Evolutionary conservation across 2,113 vertebrate genomes (phyloP).

Genomic region (Anarhynchus alexandrinus): DNA sequence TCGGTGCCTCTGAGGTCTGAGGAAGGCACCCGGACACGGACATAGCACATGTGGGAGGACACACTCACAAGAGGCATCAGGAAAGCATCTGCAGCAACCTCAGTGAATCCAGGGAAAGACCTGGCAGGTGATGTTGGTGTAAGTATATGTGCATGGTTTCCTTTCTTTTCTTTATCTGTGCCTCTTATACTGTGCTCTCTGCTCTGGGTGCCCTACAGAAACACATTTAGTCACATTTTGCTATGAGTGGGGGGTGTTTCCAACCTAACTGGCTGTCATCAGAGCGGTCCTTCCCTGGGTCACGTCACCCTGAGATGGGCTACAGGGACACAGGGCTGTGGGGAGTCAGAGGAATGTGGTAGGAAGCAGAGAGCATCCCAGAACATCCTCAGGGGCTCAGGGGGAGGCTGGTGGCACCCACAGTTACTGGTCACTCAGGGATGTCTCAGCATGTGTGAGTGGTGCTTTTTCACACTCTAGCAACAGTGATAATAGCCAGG

Average conservation of each 20-base stretch:
- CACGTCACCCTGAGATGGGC: not conserved
- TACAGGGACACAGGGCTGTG: not conserved
- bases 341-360: not conserved
- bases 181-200: not conserved
- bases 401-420: not conserved
- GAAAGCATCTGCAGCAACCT: not conserved
- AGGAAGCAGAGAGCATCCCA: not conserved
- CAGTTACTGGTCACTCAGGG: not conserved
- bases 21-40: not conserved
- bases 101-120: not conserved
- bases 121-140: not conserved
- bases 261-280: not conserved
- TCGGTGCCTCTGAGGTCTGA: not conserved
- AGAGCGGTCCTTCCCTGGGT: not conserved
- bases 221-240: not conserved
- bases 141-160: not conserved
- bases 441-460: not conserved
- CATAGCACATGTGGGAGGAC: not conserved
- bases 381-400: not conserved
- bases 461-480: not conserved
- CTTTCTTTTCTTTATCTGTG: not conserved
- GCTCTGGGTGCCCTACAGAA: not conserved
- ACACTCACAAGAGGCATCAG: not conserved
- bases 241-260: not conserved
- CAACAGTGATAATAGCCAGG: not conserved